Base-by-base conservation (phyloP, 2,888 invertebrate species). In the Drosophila sordidapex region DNA sequence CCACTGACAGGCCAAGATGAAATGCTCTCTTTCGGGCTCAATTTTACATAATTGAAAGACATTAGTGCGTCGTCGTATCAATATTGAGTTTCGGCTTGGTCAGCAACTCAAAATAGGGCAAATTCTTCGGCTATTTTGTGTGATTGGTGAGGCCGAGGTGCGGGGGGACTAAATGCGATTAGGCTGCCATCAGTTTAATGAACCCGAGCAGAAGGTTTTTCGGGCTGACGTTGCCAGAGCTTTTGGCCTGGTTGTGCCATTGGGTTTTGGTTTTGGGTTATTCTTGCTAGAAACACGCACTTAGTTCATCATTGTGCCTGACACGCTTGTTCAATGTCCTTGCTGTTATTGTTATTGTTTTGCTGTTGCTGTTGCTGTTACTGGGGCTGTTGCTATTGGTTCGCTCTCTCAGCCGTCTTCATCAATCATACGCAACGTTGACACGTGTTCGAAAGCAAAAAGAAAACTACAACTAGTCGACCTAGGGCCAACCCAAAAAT, bases 391-490 rank as follows among this genome's bases (percentile, higher is more conserved):
- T 63, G 60, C 25, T 56, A 52, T 11, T 49, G 36, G 40, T 29
- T 69, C 51, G 46, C 64, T 40, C 52, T 60, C 71, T 29, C 8
- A 25, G 36, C 36, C 61, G 84, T 82, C 86, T 78, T 81, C 85
- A 86, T 86, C 85, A 86, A 86, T 86, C 85, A 86, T 88, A 86
- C 85, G 85, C 88, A 86, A 83, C 70, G 88, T 80, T 83, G 88
- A 86, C 88, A 87, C 85, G 82, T 77, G 85, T 74, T 74, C 77
- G 61, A 64, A 74, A 62, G 70, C 72, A 69, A 72, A 63, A 76
- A 68, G 68, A 70, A 77, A 80, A 74, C 74, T 77, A 77, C 65
- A 60, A 25, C 7, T 7, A 58, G 63, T 43, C 40, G 48, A 33
- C 54, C 38, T 27, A 36, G 11, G 15, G 53, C 35, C 35, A 40